Conservation (phyloP, 2,888 invertebrate genomes). For the Timema cristinae region DNA sequence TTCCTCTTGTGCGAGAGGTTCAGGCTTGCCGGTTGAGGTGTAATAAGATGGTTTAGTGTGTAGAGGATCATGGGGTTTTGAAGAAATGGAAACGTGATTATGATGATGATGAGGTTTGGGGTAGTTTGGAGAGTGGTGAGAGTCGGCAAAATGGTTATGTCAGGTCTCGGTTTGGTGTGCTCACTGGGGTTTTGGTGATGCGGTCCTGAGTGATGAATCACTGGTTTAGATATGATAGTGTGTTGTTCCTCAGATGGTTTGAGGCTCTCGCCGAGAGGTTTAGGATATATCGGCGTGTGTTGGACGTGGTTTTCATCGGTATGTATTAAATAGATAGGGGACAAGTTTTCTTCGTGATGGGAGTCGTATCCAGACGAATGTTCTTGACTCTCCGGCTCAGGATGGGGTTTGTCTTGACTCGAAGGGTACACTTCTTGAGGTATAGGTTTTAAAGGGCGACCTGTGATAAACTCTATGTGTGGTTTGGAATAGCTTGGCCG, state of each 20-base stretch:
- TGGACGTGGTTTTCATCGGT: constrained; percentile 10
- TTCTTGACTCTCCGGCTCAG: not conserved
- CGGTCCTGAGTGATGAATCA: not conserved
- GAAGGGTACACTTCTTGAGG: not conserved
- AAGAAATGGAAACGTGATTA: no score
- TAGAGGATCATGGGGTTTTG: no score
- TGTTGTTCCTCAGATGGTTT: constrained; percentile 15
- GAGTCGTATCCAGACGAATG: not conserved
- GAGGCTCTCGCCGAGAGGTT: constrained; percentile 5
- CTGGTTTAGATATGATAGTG: constrained; percentile 3
- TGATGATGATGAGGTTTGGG: no score
- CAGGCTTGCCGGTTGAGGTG: no score
- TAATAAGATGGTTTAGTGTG: no score
- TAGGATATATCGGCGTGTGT: constrained; percentile 7
- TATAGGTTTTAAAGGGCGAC: not conserved
- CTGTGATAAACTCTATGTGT: constrained; percentile 7
- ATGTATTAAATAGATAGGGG: constrained; percentile 1
- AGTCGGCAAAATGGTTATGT: no score
- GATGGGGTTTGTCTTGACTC: constrained; percentile 8
- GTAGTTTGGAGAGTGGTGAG: no score
- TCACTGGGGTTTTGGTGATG: not conserved
- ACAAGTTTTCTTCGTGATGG: not conserved
- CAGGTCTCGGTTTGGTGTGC: not conserved
- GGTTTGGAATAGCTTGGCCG: constrained; percentile 17
- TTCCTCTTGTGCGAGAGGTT: no score